Conservation (phyloP, 2,888 invertebrate species). For the Parascotia fuliginaria region DNA sequence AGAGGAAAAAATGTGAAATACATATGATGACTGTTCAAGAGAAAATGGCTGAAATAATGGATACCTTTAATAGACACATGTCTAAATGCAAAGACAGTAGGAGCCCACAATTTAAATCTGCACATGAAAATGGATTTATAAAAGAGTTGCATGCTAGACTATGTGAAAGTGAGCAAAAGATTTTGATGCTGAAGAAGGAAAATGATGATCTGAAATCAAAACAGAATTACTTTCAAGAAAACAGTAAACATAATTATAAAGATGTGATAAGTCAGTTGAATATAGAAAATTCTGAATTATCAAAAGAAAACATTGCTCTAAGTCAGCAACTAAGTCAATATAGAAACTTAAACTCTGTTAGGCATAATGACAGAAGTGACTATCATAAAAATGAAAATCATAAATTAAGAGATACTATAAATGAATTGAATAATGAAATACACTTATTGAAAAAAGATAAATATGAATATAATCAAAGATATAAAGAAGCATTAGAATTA, state of each 20-base stretch:
- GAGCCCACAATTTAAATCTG: constrained; percentile 40
- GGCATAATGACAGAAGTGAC: constrained; percentile 55
- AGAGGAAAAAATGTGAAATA: constrained; percentile 77
- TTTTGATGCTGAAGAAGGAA: constrained; percentile 79
- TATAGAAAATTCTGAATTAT: constrained; percentile 74
- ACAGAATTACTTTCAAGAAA: constrained; percentile 52
- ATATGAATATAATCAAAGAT: constrained; percentile 70
- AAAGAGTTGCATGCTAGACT: constrained; percentile 75
- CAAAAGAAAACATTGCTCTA: constrained; percentile 75
- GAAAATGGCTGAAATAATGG: constrained; percentile 70
- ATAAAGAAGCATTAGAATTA: constrained; percentile 69
- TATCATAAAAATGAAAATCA: constrained; percentile 58
- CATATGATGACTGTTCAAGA: constrained; percentile 67
- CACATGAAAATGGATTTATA: constrained; percentile 61
- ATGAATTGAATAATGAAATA: constrained; percentile 63
- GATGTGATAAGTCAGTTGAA: constrained; percentile 77
- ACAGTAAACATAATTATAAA: constrained; percentile 69
- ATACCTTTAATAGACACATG: constrained; percentile 67
- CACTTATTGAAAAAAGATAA: constrained; percentile 70
- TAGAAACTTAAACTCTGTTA: constrained; percentile 58
- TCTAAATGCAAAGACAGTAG: constrained; percentile 54
- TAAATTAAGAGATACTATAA: constrained; percentile 65
- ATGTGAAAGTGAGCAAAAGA: constrained; percentile 80
- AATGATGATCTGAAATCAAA: constrained; percentile 71
- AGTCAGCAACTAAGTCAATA: constrained; percentile 72